Base-by-base conservation (phyloP, 2,888 invertebrate species). In the Thysanoteuthis rhombus region DNA sequence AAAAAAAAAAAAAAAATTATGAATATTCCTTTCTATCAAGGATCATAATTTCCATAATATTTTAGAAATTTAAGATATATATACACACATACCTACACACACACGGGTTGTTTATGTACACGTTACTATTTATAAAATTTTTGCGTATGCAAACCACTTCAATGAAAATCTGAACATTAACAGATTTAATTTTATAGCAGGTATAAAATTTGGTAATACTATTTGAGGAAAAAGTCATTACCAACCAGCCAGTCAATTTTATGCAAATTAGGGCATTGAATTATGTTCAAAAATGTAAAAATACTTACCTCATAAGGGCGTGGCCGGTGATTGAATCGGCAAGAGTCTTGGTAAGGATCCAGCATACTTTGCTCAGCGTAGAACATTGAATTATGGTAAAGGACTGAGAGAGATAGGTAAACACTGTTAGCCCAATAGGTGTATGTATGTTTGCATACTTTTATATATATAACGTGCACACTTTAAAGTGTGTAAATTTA, bases 261-360 rank as follows among this genome's bases (percentile, higher is more conserved):
- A 75, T n/a, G 10, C 75, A 75, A 75, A 75, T n/a, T 75, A 75
- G 75, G n/a, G 75, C 4, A 75, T 16, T 75, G 75, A 75, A 75
- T 75, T 75, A 75, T n/a, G 75, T 36, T 75, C n/a, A 75, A 75
- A 75, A 75, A 75, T 75, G 36, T 75, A 75, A 52, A 52, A 90
- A 92, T 45, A 92, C 92, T 92, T 45, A 92, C 92, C 92, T 92
- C 92, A 92, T 92, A 92, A 92, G 39, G 92, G 39, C 92, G 42
- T 92, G 42, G 92, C 92, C 42, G 92, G 42, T 45, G 92, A 92
- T 92, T 92, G 45, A 45, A 92, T 45, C 92, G 92, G 92, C 92
- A 92, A 40, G 92, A 92, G 40, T 92, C 92, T n/a, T 92, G 40
- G 92, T 92, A 92, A 39, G 92, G 40, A 92, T 92, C 45, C 92